These are phyloP conservation scores for Anagrus nilaparvatae DNA, from an alignment of 1,140 invertebrate genomes.

Conservation along the genomic window DNA sequence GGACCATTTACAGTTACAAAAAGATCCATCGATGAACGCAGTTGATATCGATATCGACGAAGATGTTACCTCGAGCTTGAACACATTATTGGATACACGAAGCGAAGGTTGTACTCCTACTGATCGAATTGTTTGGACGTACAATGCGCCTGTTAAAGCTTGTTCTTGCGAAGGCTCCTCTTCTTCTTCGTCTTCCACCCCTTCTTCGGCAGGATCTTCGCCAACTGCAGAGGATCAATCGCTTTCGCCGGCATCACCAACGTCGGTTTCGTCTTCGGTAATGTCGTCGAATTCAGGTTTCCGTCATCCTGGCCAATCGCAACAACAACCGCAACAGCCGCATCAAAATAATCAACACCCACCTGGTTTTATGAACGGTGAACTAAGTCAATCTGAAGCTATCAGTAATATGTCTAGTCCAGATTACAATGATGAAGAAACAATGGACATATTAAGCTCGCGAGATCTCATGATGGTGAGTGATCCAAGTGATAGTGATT, in stretches of 20 bases:
- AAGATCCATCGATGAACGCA: constrained; percentile 63
- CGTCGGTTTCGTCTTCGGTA: constrained; percentile 74
- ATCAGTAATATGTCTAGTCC: constrained; percentile 80
- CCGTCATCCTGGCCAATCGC: constrained; percentile 18
- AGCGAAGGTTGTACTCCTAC: constrained; percentile 54
- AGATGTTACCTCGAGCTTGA: constrained; percentile 83
- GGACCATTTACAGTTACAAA: constrained; percentile 72
- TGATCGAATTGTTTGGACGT: constrained; percentile 80
- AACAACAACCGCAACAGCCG: constrained; percentile 17
- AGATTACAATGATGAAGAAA: constrained; percentile 70
- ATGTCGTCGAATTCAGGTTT: constrained; percentile 62
- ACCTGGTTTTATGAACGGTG: constrained; percentile 35
- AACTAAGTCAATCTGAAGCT: constrained; percentile 66
- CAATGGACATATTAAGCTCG: constrained; percentile 52
- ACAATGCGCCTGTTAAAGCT: constrained; percentile 63
- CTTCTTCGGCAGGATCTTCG: constrained; percentile 48
- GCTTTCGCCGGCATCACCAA: constrained; percentile 69
- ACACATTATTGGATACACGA: constrained; percentile 76
- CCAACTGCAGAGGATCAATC: constrained; percentile 50
- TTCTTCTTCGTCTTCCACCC: background rate
- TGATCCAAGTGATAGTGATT: constrained; percentile 78
- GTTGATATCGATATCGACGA: constrained; percentile 87
- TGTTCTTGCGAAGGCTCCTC: no score
- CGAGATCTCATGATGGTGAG: constrained; percentile 73
- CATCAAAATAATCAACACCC: constrained; percentile 29